Base-by-base conservation (phyloP, 2,888 invertebrate species). In the Lasioglossum morio region DNA sequence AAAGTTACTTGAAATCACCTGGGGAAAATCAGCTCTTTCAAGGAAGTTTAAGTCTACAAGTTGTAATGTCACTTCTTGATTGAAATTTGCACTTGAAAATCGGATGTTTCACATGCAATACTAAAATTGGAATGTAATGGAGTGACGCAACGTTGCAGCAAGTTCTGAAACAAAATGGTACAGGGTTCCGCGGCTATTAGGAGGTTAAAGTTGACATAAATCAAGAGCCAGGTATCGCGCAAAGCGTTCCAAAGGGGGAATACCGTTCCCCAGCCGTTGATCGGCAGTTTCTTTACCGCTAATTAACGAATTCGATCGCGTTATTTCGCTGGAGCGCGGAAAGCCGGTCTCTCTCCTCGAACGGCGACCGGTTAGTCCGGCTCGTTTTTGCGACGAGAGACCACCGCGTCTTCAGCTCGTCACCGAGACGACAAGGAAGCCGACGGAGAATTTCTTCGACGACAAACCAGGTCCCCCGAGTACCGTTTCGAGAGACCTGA, bases 331-430 rank as follows among this genome's bases (percentile, higher is more conserved):
- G 34, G 69, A 69, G 69, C 37, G 37, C 69, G 69, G 34, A 69
- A 69, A 69, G 37, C 37, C 69, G 37, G 37, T 69, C 69, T 37
- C 27, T 53, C 23, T 53, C 23, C 8, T 2, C 27, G 14, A 12
- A 4, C 30, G 27, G 48, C 40, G 60, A 75, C 75, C 60, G 75
- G 75, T 75, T 75, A 75, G n/a, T 60, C 75, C 27, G 75, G 40
- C n/a, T 53, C 57, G 37, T 53, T 75, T 75, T 75, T 66, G 66
- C 34, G 19, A 30, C 60, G 60, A 14, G 60, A 60, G 60, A 60
- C 60, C 60, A 60, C 60, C 60, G 60, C 60, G 60, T 60, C 60
- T 60, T 16, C 14, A 2, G 14, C 60, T 34, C 66, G 66, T 66
- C 66, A 19, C 34, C 66, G 66, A 30, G 66, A 66, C 66, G 30